Evolutionary conservation across 2,113 vertebrate species (phyloP).

Genomic region (Motacilla tschutschensis): DNA sequence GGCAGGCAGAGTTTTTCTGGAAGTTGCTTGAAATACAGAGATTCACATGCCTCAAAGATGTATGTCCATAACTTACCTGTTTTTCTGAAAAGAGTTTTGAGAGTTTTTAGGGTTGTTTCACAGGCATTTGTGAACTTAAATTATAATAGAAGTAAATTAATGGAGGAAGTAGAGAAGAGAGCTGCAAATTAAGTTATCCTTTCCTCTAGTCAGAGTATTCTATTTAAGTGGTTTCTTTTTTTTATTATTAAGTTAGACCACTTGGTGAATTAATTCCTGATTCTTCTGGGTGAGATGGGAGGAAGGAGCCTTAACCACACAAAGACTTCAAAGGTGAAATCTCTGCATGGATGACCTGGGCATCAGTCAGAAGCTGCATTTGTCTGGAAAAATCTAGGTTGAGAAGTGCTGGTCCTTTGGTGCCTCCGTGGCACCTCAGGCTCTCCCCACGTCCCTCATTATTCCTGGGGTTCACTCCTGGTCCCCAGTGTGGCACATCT

Average conservation of each 20-base stretch:
- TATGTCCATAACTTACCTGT: not conserved
- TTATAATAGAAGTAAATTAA: not conserved
- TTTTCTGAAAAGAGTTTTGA: not conserved
- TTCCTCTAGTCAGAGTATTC: not conserved
- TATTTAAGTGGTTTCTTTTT: not conserved
- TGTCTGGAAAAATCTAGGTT: not conserved
- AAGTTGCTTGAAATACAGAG: not conserved
- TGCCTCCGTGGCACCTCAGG: fast-evolving
- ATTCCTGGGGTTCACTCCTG: not conserved
- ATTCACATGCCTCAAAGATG: not conserved
- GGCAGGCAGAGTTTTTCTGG: not conserved
- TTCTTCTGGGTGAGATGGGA: not conserved
- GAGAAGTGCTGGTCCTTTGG: not conserved
- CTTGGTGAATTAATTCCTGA: not conserved
- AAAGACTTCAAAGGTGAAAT: not conserved
- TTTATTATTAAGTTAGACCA: not conserved
- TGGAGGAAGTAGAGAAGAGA: not conserved
- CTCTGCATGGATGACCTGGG: fast-evolving
- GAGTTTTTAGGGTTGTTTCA: not conserved
- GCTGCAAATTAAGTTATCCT: not conserved
- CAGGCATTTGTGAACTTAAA: not conserved
- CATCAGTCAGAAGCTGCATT: not conserved
- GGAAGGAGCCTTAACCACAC: not conserved
- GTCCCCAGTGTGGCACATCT: not conserved
- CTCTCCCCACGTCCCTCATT: fast-evolving